Evolutionary conservation across 2,113 vertebrate genomes (phyloP).

Genomic region (Myrmecophaga tridactyla): DNA sequence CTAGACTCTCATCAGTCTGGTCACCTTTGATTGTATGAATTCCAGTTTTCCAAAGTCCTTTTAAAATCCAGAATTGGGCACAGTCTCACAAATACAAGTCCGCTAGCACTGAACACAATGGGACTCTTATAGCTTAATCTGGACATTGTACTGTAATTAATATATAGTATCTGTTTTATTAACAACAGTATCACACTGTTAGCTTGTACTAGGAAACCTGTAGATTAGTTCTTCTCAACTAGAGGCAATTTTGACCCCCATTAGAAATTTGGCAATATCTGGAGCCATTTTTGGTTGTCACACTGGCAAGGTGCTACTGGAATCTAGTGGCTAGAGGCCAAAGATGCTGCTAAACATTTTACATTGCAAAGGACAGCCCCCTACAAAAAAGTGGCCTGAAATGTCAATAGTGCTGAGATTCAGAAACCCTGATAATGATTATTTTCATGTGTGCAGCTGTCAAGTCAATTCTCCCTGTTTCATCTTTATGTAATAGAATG

Average conservation of each 20-base stretch:
- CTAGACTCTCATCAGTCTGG: not conserved
- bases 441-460: not conserved
- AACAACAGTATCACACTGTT: not conserved
- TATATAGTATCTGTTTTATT: constrained; percentile 23
- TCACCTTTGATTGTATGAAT: constrained; percentile 37
- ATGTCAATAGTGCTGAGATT: not conserved
- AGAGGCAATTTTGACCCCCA: not conserved
- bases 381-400: not conserved
- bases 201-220: constrained; percentile 13
- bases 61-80: constrained; percentile 51
- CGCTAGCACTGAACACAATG: not conserved
- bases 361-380: not conserved
- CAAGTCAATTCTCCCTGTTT: not conserved
- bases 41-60: constrained; percentile 48
- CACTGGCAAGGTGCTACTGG: not conserved
- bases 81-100: constrained; percentile 21
- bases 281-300: constrained; percentile 22
- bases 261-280: not conserved
- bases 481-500: not conserved
- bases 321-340: not conserved
- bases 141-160: not conserved
- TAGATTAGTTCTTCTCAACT: constrained; percentile 28
- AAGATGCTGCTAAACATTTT: constrained; percentile 15
- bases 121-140: constrained; percentile 31
- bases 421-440: not conserved